phyloP scores from a whole-genome alignment of 2,888 invertebrate genomes.

The Gasteruption jaculator region DNA sequence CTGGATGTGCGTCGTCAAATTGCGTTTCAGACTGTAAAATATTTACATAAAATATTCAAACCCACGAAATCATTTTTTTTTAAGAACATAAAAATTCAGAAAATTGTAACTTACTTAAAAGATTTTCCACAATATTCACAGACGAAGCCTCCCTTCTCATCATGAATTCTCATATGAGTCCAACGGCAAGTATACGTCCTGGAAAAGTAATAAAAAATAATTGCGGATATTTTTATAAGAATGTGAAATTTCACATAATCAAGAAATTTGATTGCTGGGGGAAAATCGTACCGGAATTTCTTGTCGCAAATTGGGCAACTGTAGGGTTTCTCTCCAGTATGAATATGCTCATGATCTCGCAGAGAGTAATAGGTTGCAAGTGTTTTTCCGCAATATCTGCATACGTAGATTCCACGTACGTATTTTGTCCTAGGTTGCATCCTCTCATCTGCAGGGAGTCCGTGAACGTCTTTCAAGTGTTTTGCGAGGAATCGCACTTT shows the following conservation, averaged over 20 bases:
- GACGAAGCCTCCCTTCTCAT: conserved; percentile 26
- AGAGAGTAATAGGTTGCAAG: conserved; percentile 28
- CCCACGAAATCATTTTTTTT: conserved; percentile 6
- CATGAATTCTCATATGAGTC: conserved; percentile 28
- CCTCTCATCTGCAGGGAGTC: conserved; percentile 22
- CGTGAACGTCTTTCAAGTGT: conserved; percentile 24
- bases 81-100: background rate
- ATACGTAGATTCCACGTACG: conserved; percentile 25
- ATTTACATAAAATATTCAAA: no score
- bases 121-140: conserved; percentile 31
- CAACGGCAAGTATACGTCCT: conserved; percentile 29
- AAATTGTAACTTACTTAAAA: conserved; percentile 23
- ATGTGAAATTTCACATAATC: conserved; percentile 1
- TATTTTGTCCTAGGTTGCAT: conserved; percentile 18
- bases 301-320: conserved; percentile 28
- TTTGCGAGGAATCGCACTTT: conserved; percentile 20
- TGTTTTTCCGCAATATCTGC: conserved; percentile 30
- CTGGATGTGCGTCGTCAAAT: conserved; percentile 28
- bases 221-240: no score
- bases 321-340: conserved; percentile 31
- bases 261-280: background rate
- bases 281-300: conserved; percentile 25
- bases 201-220: conserved; percentile 15
- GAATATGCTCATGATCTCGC: conserved; percentile 30
- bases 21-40: conserved; percentile 28